phyloP scores from a whole-genome alignment of 1,140 invertebrate species.

The Drosophila melanica region DNA sequence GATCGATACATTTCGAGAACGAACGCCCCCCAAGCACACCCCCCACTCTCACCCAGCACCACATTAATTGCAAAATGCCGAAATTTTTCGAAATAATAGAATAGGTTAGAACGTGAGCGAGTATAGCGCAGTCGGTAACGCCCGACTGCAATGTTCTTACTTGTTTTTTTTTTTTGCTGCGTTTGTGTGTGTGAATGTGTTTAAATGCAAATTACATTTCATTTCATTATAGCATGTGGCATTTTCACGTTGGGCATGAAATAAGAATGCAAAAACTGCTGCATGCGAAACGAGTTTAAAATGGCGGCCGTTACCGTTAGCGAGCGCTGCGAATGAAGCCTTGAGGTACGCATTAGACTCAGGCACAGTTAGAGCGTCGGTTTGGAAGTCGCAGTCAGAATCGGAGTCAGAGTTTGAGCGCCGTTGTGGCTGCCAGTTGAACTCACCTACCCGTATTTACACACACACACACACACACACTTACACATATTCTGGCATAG shows the following conservation, averaged over 20 bases:
- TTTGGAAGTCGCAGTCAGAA: conserved; percentile 7
- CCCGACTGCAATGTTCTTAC: no score
- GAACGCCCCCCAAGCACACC: no score
- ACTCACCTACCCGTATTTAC: conserved; percentile 12
- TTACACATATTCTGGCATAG: conserved; percentile 28
- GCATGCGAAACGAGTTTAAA: conserved; percentile 78
- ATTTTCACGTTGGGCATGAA: conserved; percentile 69
- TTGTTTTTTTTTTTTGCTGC: no score
- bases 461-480: conserved; percentile 6
- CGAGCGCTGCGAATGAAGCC: conserved; percentile 55
- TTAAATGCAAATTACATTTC: conserved; percentile 82
- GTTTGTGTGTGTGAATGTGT: conserved; percentile 42
- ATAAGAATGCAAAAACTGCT: conserved; percentile 61
- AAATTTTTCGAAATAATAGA: no score
- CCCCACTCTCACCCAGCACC: no score
- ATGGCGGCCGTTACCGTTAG: conserved; percentile 75
- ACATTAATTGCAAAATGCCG: no score
- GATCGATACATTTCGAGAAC: no score
- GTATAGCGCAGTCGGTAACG: no score
- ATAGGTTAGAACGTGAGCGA: no score
- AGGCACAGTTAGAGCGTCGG: conserved; percentile 28
- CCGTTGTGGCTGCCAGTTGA: conserved; percentile 50
- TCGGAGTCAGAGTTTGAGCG: conserved; percentile 16
- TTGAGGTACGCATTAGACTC: conserved; percentile 73
- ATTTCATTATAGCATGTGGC: conserved; percentile 76